These are phyloP conservation scores for Scomber colias DNA, from an alignment of 2,113 vertebrate genomes.

Conservation along the genomic window DNA sequence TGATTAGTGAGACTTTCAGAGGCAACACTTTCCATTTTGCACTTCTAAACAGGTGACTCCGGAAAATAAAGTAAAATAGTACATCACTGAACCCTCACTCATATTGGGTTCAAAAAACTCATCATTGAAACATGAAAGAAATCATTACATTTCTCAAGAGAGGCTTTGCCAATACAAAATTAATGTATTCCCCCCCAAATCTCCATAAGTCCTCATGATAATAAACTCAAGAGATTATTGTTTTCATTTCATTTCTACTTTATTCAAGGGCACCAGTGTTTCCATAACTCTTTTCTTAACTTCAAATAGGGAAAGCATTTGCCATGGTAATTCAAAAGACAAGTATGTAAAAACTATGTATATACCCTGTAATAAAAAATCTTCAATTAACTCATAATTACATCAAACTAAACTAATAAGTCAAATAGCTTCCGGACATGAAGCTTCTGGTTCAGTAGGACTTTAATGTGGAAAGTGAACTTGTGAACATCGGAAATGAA, in stretches of 20 bases:
- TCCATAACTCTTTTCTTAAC: too few species aligned
- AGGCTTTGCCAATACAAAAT: conserved; percentile 12
- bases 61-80: background rate
- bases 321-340: too few species aligned
- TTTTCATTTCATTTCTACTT: background rate
- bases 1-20: background rate
- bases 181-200: background rate
- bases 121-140: background rate
- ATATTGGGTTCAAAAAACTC: background rate
- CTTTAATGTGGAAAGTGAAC: background rate
- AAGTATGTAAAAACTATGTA: too few species aligned
- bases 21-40: background rate
- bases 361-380: background rate
- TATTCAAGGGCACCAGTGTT: too few species aligned
- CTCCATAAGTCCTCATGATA: background rate
- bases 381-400: background rate
- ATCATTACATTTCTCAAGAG: conserved; percentile 8
- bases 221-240: background rate
- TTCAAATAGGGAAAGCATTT: too few species aligned
- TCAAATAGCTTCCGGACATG: background rate
- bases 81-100: background rate
- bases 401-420: background rate
- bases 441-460: background rate
- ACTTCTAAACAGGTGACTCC: background rate
- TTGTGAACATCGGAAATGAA: conserved; percentile 16